A percentile compares a stretch with the other conserved stretches of the same genome.
These are phyloP conservation scores for Drosophila tristis DNA, from an alignment of 1,140 invertebrate genomes.

Conservation along the genomic window DNA sequence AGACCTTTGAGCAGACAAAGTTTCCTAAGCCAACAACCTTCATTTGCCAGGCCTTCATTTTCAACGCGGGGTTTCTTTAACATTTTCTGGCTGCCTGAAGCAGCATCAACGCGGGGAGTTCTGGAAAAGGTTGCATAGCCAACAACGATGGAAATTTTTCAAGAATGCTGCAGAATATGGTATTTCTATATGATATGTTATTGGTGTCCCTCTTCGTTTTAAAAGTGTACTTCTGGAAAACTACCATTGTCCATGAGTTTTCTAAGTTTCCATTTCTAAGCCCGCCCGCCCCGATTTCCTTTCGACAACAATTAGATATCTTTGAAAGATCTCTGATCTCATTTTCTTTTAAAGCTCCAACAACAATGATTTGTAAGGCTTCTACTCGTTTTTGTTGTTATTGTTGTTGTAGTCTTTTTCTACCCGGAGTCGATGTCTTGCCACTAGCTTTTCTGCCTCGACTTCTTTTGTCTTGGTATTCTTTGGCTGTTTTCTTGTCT, in stretches of 20 bases:
- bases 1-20: conserved; percentile 50
- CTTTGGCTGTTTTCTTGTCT: conserved; percentile 57
- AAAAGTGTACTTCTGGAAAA: no score
- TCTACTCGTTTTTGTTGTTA: conserved; percentile 26
- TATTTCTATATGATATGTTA: no score
- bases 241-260: no score
- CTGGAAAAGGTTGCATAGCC: background rate
- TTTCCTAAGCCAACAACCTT: conserved; percentile 45
- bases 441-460: conserved; percentile 38
- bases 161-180: no score
- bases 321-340: conserved; percentile 44
- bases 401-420: conserved; percentile 4
- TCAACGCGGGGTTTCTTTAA: conserved; percentile 28
- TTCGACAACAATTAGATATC: conserved; percentile 21
- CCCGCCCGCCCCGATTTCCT: background rate
- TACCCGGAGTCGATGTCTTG: conserved; percentile 41
- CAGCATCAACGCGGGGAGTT: background rate
- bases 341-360: conserved; percentile 28
- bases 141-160: conserved; percentile 3
- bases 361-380: conserved; percentile 42
- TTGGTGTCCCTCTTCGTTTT: no score
- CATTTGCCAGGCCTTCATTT: conserved; percentile 45
- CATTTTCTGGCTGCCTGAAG: no score
- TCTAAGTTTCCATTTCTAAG: background rate
- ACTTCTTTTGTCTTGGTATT: conserved; percentile 65